phyloP scores from a whole-genome alignment of 2,888 invertebrate species.

The Cerastoderma edule region DNA sequence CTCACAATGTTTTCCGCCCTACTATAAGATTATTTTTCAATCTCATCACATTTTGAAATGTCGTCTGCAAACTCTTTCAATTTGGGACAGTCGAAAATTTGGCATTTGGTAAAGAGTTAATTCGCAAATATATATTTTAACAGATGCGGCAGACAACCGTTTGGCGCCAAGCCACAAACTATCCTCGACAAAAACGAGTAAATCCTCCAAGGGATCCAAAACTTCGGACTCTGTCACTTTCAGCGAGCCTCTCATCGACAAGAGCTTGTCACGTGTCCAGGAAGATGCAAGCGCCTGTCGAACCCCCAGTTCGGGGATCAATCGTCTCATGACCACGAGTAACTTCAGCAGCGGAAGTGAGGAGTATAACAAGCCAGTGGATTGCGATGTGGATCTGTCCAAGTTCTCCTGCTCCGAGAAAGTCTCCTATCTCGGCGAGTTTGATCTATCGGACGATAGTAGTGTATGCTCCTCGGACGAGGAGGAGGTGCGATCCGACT shows the following conservation, averaged over 20 bases:
- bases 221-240: neutral
- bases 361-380: constrained; percentile 19
- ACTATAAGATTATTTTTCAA: too few species aligned
- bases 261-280: constrained; percentile 23
- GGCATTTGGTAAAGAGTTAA: too few species aligned
- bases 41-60: too few species aligned
- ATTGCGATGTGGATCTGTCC: constrained; percentile 36
- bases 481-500: constrained; percentile 25
- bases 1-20: too few species aligned
- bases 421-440: constrained; percentile 50
- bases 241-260: constrained; percentile 6
- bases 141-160: too few species aligned
- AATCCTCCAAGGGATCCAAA: too few species aligned
- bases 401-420: constrained; percentile 61
- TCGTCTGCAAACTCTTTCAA: too few species aligned
- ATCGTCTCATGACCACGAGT: constrained; percentile 30
- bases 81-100: too few species aligned
- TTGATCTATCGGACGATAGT: constrained; percentile 45
- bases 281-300: neutral
- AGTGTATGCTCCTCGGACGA: constrained; percentile 15
- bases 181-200: too few species aligned
- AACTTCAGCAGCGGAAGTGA: constrained; percentile 53
- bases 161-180: too few species aligned
- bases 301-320: constrained; percentile 8
- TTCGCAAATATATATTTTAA: too few species aligned